Base-by-base conservation (phyloP, 2,797 vertebrate genomes). In the Falco cherrug region DNA sequence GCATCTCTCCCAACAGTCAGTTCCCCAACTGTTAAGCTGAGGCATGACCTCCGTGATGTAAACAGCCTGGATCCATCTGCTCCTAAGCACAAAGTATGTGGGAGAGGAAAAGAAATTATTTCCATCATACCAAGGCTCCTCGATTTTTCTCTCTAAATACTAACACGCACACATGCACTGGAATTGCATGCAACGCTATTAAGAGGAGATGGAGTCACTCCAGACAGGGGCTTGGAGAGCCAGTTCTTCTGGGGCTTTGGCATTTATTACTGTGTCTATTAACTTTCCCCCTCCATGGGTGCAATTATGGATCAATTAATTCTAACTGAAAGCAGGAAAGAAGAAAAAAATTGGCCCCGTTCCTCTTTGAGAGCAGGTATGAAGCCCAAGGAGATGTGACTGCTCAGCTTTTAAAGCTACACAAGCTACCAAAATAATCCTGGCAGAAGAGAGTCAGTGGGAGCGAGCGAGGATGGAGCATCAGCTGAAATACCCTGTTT, bases 1-100 rank as follows among this genome's bases (percentile, higher is more conserved):
- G 79, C 97, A 95, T 96, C 93, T 86, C 88, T 85, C 87, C 93
- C 90, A 96, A 65, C 94, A 96, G 93, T 97, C 95, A 95, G 90
- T 87, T 97, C 97, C 84, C 90, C 93, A 94, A 96, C 94, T 97
- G 95, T 95, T 97, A 97, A 87, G 84, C 97, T 94, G 90, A 95
- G 97, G 92, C 93, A 91, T 96, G 96, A 97, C 95, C 96, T 97
- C 95, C 65, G 73, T 97, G 94, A 97, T 97, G 94, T 97, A 97
- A 97, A 97, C 94, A 97, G 93, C 96, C 93, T 95, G 95, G 84
- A 97, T 96, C 93, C 96, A 97, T 97, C 96, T 97, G 96, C 96
- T 97, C 90, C 90, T 54, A 21, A 95, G 95, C 94, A 87, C 93
- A 95, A 89, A 96, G 94, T 97, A 92, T 95, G 97, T 95, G 93